phyloP scores from a whole-genome alignment of 2,113 vertebrate genomes.

The Enhydra lutris region DNA sequence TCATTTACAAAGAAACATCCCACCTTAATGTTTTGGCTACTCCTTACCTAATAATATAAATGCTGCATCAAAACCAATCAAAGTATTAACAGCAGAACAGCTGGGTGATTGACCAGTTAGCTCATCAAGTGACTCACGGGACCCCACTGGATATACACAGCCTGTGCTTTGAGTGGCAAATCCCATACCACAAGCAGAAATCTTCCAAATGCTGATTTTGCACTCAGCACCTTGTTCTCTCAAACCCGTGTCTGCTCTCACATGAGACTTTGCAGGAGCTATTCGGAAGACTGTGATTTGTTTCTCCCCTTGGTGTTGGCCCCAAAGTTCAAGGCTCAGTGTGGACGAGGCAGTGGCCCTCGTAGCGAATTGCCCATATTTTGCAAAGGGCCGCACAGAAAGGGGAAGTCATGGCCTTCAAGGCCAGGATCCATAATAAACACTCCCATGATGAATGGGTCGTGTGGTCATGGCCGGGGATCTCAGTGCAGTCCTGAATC shows the following conservation, averaged over 20 bases:
- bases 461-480: background rate
- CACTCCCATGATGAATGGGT: background rate
- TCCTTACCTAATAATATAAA: background rate
- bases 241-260: background rate
- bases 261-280: background rate
- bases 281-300: constrained; percentile 37
- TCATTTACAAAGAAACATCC: background rate
- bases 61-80: background rate
- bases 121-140: constrained; percentile 45
- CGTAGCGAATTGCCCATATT: constrained; percentile 51
- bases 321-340: constrained; percentile 55
- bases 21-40: background rate
- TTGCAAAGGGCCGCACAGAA: constrained; percentile 50
- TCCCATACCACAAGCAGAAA: constrained; percentile 44
- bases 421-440: constrained; percentile 8
- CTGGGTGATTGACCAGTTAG: constrained; percentile 60
- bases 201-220: background rate
- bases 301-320: background rate
- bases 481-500: background rate
- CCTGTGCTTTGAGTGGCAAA: constrained; percentile 38
- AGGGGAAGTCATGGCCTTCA: constrained; percentile 27
- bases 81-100: constrained; percentile 61
- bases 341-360: constrained; percentile 48
- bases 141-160: fast-evolving
- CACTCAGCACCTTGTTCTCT: constrained; percentile 38